Evolutionary conservation across 2,113 vertebrate genomes (phyloP), one percentile per base, ranked within the genome.

Genomic region (Seriola quinqueradiata): DNA sequence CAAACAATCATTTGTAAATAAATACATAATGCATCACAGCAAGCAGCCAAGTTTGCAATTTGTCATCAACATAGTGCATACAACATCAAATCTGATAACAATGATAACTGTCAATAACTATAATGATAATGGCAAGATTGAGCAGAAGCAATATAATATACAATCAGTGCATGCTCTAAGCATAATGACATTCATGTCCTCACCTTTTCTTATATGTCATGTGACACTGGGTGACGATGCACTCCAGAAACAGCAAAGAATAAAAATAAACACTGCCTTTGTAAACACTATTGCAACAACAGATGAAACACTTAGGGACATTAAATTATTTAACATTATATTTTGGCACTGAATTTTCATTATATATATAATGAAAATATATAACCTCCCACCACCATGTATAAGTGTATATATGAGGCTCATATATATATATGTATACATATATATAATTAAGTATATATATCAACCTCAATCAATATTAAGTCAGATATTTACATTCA

Each of bases 401-500:
- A 78, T 72, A 93, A 90, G 89, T 89, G 85, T 90, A 87, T 91
- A 92, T 87, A 87, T 75, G 84, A 92, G 86, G 84, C 59, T 88
- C 83, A 88, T 88, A 89, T 87, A 83, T 88, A 79, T 82, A 71
- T 73, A 70, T 64, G 34, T 74, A 54, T 55, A 36, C 44, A 71
- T 28, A 58, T 58, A 57, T 71, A 25, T 57, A 16, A 10, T 11
- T 34, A 32, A 42, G 25, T 78, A 85, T 88, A 90, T 86, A 90
- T 89, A 92, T 91, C 76, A 91, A 90, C 92, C 91, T 95, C 89
- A 80, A 75, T 92, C 78, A 87, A 90, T 94, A 94, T 93, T 92
- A 89, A 92, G 92, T 95, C 92, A 93, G 86, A 91, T 96, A 96
- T 96, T 94, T 96, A 96, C 95, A 96, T 96, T 96, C 95, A 95